These are phyloP conservation scores for Chinchilla lanigera DNA, from an alignment of 2,113 vertebrate species.

Conservation along the genomic window DNA sequence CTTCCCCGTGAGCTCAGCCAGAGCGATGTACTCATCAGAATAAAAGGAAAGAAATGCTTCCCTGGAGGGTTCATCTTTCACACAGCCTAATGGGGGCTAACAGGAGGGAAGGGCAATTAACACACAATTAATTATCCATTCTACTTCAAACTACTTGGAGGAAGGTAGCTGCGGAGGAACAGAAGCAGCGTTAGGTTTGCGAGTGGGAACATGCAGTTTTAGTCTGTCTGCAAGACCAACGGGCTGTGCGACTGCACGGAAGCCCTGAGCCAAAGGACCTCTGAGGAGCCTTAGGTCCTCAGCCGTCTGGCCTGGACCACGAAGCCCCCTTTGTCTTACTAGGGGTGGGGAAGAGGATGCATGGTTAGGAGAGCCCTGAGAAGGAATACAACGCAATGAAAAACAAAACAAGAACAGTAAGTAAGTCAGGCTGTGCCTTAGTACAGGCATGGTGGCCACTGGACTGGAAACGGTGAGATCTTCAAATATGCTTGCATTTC, in stretches of 20 bases:
- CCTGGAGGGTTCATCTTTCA: neutral
- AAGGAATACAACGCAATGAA: neutral
- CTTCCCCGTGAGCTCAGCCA: neutral
- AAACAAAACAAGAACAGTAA: neutral
- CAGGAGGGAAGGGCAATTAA: slow-evolving; percentile 25
- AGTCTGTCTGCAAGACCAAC: neutral
- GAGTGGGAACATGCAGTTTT: neutral
- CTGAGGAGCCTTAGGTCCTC: neutral
- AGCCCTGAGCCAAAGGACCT: neutral
- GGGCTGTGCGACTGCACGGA: neutral
- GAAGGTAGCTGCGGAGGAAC: neutral
- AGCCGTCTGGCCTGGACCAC: neutral
- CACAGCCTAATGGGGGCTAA: neutral
- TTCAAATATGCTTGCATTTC: neutral
- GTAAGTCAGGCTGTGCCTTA: neutral
- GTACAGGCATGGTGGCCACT: neutral
- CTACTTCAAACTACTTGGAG: neutral
- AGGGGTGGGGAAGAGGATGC: neutral
- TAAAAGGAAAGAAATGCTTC: slow-evolving; percentile 41
- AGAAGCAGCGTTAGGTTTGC: neutral
- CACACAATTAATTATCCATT: slow-evolving; percentile 24
- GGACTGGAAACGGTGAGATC: neutral
- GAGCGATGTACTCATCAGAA: neutral
- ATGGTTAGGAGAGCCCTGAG: neutral
- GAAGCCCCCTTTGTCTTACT: neutral